Conservation (phyloP, 2,888 invertebrate species). For the Erebia palarica region DNA sequence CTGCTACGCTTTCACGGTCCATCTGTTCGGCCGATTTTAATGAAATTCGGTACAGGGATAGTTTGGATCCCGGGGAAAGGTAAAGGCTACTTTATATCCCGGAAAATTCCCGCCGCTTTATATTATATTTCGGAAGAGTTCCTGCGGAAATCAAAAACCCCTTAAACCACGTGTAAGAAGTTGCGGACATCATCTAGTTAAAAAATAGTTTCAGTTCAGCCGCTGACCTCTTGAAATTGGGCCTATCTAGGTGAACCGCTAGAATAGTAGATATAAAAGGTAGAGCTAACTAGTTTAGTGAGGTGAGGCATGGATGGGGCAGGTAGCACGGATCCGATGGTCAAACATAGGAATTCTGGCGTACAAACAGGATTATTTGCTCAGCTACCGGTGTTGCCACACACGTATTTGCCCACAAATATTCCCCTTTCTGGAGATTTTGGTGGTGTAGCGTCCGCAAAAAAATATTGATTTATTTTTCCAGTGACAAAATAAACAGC, state of each 20-base stretch:
- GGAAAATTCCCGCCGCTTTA: no score
- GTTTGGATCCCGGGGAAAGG: no score
- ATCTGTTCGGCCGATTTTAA: no score
- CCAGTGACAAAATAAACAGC: background rate
- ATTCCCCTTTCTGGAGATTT: constrained; percentile 61
- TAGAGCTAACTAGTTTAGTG: constrained; percentile 18
- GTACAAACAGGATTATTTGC: constrained; percentile 74
- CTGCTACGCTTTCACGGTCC: no score
- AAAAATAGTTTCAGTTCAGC: no score
- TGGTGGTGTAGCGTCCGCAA: constrained; percentile 64
- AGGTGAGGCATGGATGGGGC: constrained; percentile 31
- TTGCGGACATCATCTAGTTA: no score
- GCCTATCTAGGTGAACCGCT: background rate
- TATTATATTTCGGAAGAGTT: no score
- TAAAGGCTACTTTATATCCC: no score
- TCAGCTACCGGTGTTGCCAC: constrained; percentile 80
- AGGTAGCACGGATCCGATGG: constrained; percentile 58
- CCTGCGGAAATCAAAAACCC: no score
- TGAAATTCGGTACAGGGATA: no score
- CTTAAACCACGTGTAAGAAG: no score
- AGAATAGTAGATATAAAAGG: background rate
- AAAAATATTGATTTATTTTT: constrained; percentile 32
- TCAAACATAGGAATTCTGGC: constrained; percentile 70
- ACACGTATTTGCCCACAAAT: constrained; percentile 72
- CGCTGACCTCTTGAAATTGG: no score